phyloP scores from a whole-genome alignment of 2,888 invertebrate species.

The Apamea sordens region DNA sequence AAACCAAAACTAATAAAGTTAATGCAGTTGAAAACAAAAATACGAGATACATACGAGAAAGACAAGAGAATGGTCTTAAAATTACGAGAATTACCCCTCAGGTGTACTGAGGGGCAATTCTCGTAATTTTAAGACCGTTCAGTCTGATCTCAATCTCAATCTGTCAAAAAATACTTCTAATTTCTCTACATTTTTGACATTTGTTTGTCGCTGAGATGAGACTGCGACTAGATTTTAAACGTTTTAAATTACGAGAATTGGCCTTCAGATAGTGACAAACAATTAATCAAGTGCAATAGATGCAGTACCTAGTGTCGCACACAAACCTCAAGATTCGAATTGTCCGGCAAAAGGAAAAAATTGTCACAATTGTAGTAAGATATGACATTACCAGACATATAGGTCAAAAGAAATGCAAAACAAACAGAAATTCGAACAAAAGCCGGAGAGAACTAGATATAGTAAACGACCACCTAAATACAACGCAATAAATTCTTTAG shows the following conservation, averaged over 20 bases:
- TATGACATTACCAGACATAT: background rate
- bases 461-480: background rate
- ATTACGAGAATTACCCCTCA: no score
- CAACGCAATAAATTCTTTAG: background rate
- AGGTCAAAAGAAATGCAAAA: background rate
- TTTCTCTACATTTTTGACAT: no score
- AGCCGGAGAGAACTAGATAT: background rate
- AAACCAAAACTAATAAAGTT: background rate
- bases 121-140: no score
- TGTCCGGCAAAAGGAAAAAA: background rate
- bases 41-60: background rate
- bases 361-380: background rate
- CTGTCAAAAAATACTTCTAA: no score
- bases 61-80: background rate
- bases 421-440: background rate
- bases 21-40: background rate
- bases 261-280: background rate
- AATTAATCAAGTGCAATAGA: background rate
- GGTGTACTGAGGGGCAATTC: no score
- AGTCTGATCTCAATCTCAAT: no score
- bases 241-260: no score
- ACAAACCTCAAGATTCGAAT: background rate
- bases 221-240: no score
- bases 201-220: no score
- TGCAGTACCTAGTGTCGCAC: background rate